Evolutionary conservation across 1,140 invertebrate species (phyloP), one percentile per base, ranked within the genome.

Genomic region (Idris sp.): DNA sequence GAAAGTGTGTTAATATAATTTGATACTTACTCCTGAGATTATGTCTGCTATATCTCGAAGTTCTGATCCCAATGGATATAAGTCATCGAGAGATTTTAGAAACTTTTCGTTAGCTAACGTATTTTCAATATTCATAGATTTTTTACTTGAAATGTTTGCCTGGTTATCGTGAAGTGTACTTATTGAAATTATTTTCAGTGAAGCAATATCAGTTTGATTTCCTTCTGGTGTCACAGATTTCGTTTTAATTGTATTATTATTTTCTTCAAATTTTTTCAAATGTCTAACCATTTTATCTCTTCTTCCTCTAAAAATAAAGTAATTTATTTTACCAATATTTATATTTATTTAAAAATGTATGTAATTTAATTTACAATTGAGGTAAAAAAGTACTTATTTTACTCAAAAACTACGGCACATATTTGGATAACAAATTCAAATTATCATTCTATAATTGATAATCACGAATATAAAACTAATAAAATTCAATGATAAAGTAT

Each of bases 1-100:
- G n/a, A n/a, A n/a, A n/a, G n/a, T n/a, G n/a, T n/a, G n/a, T n/a
- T n/a, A n/a, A n/a, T n/a, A n/a, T n/a, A n/a, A n/a, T n/a, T n/a
- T n/a, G n/a, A n/a, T n/a, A 22, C 41, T 73, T 76, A 88, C 88
- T 48, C 79, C 87, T 6, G 86, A 84, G 36, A 91, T 89, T 7
- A 87, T 77, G n/a, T 90, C 88, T 1, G 89, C 90, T 56, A 90
- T 89, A 48, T 89, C 87, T 40, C 81, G 80, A 79, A 88, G 87
- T 74, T 91, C 90, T 1, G 85, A 84, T 14, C 81, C 83, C 13
- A 44, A 46, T 22, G 84, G 80, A 78, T 88, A 85, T 18, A 89
- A 84, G 46, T 87, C 74, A 14, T 79, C 78, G 11, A 89, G 51
- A 2, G 88, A 81, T 65, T 86, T 87, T 0, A 87, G 65, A 11